These are phyloP conservation scores for Monopis laevigella DNA, from an alignment of 2,888 invertebrate species.

Conservation along the genomic window DNA sequence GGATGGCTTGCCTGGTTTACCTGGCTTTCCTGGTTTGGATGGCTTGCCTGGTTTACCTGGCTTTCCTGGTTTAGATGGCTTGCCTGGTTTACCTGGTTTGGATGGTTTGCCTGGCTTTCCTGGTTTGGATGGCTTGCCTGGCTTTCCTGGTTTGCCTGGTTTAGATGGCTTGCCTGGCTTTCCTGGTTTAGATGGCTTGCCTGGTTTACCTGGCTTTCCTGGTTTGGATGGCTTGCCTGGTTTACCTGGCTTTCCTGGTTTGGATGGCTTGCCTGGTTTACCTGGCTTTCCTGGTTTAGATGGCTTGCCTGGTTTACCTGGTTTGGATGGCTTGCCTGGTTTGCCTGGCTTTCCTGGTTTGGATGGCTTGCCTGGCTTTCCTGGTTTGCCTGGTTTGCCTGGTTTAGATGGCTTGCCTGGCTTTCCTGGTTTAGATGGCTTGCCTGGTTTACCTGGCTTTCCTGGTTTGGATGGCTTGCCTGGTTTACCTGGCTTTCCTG, in stretches of 20 bases:
- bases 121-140: background rate
- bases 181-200: background rate
- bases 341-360: slow-evolving; percentile 57
- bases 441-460: slow-evolving; percentile 7
- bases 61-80: no score
- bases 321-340: no score
- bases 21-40: background rate
- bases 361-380: background rate
- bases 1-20: slow-evolving; percentile 5
- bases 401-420: slow-evolving; percentile 47
- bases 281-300: slow-evolving; percentile 29
- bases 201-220: background rate
- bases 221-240: background rate
- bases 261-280: slow-evolving; percentile 42
- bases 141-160: background rate
- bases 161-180: background rate
- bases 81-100: background rate
- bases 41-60: background rate
- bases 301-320: slow-evolving; percentile 15
- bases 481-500: background rate
- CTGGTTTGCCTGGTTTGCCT: slow-evolving; percentile 2
- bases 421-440: slow-evolving; percentile 21
- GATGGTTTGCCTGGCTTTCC: background rate
- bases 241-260: slow-evolving; percentile 15
- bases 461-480: slow-evolving; percentile 8